Evolutionary conservation across 2,888 invertebrate species (phyloP), one percentile per base, ranked within the genome.

Genomic region (Drosophila diplacantha): DNA sequence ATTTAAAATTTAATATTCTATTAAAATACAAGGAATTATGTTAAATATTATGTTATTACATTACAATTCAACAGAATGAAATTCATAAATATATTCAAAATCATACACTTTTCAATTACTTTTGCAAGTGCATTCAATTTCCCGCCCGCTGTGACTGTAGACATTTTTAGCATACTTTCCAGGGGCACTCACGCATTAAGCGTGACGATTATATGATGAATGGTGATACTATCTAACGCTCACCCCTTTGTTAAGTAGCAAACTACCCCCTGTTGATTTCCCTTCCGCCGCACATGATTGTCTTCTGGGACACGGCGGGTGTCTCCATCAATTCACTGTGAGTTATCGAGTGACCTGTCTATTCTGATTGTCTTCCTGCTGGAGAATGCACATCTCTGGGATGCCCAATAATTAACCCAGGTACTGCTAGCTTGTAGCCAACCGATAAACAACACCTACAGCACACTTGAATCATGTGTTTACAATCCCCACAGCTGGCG

Each of bases 401-500:
- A 5, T 29, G 4, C 34, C 18, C 11, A 16, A 35, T 63, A 61
- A 61, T 61, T 61, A 63, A 51, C 61, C 52, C 8, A 31, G 26
- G 11, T 44, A 18, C 18, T 29, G 3, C 4, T 43, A 43, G 16
- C 24, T 31, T 31, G 20, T 14, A 9, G 37, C 8, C 16, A 7
- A 16, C 12, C n/a, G 16, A 41, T 52, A 34, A 64, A 35, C 35
- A 64, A 12, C 18, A 41, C 9, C n/a, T 2, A 16, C n/a, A 41
- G 43, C 12, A 41, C 24, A 22, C 65, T 22, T 18, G 31, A 16
- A 26, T 26, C 44, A 51, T 47, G 49, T 82, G 81, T 82, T 77
- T 82, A 82, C 81, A 77, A 67, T 80, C 62, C 62, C 31, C 44
- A 54, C 82, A 75, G 77, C 66, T 82, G 81, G 24, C 46, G 29